phyloP scores from a whole-genome alignment of 2,888 invertebrate species.

The Molorchus minor region DNA sequence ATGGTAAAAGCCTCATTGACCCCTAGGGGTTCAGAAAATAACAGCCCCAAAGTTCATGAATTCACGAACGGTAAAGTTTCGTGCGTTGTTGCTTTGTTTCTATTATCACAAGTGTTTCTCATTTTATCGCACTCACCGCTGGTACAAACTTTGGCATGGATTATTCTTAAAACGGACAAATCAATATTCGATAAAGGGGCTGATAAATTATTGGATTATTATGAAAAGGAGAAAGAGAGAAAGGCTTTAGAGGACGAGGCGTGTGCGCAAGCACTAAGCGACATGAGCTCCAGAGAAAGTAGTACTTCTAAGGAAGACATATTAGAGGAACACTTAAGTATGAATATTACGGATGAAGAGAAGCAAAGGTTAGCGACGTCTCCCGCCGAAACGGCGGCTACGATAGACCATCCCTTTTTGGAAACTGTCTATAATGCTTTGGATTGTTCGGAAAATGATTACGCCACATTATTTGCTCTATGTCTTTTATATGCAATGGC shows the following conservation, averaged over 20 bases:
- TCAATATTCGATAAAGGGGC: constrained; percentile 58
- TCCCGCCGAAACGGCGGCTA: constrained; percentile 60
- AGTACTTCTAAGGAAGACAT: constrained; percentile 54
- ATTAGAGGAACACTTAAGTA: constrained; percentile 72
- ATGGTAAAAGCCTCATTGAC: constrained; percentile 25
- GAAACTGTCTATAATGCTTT: constrained; percentile 88
- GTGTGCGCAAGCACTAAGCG: constrained; percentile 35
- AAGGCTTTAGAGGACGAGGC: constrained; percentile 44
- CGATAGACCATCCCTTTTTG: constrained; percentile 78
- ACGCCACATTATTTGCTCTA: constrained; percentile 88
- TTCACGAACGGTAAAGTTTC: constrained; percentile 72
- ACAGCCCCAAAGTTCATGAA: constrained; percentile 49
- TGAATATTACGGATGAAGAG: constrained; percentile 94
- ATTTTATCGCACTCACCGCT: constrained; percentile 92
- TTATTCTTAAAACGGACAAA: constrained; percentile 84
- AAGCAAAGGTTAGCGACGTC: constrained; percentile 69
- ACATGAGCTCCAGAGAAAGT: constrained; percentile 47
- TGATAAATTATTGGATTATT: constrained; percentile 58
- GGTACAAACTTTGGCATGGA: constrained; percentile 89
- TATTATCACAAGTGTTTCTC: constrained; percentile 93
- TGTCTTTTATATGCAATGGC: constrained; percentile 93
- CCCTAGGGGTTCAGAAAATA: constrained; percentile 44
- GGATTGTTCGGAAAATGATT: constrained; percentile 93
- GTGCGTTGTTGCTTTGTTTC: constrained; percentile 88
- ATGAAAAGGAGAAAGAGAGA: constrained; percentile 51